Evolutionary conservation across 1,140 invertebrate genomes (phyloP), one percentile per base, ranked within the genome.

Genomic region (Uloborus diversus): DNA sequence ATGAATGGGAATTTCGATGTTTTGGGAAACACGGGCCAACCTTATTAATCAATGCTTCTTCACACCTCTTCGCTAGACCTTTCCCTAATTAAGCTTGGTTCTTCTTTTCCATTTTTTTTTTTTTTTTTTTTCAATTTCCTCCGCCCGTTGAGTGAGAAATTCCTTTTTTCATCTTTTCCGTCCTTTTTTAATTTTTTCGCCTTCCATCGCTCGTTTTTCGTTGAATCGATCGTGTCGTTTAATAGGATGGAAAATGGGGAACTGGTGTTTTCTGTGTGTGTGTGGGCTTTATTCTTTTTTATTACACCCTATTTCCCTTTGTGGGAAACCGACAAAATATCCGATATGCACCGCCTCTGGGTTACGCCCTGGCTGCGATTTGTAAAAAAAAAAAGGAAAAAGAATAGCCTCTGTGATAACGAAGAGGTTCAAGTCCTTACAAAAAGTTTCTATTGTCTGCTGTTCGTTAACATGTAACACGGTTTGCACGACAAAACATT

Each of bases 41-140:
- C 35, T 66, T 66, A 66, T 66, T 66, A 66, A 66, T 66, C 64
- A 66, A 66, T 66, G 64, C 35, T 35, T 30, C 37, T 42, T 47
- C 64, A 17, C 37, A 42, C 37, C 37, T 42, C 37, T 42, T n/a
- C n/a, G n/a, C n/a, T 13, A 42, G 37, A 42, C 37, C 37, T 42
- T 66, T 56, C 20, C 51, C 64, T 66, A 66, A 66, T 66, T 66
- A 66, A 66, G 64, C 64, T 66, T 42, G 49, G 64, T 42, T 66
- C 64, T 42, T 17, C 25, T 66, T 64, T 66, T 66, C 49, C 64
- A 66, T 49, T 66, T 42, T 51, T 42, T 37, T 42, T 42, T 66
- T 66, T 66, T 66, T 66, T 42, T 42, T 66, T 66, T 66, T 66
- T 66, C 64, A 66, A 66, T 66, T 66, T 66, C 64, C 64, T 47